Base-by-base conservation (phyloP, 2,113 vertebrate genomes). In the Salvelinus fontinalis region DNA sequence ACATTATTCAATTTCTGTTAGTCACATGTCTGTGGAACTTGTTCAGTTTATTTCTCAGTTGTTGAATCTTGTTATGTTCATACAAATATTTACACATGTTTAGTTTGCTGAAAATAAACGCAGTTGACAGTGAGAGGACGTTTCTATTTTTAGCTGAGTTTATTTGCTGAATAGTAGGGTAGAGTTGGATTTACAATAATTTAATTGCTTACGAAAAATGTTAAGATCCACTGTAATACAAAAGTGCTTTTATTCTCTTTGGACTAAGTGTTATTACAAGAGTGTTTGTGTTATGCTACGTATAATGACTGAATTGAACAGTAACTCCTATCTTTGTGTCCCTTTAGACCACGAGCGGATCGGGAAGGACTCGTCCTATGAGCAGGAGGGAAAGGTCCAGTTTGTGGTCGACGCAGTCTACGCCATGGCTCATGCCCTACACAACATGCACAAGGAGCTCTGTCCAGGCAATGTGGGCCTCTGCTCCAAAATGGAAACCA, bases 381-480 rank as follows among this genome's bases (percentile, higher is more conserved):
- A 99, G 78, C 97, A 99, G 86, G 97, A 99, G 83, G 97, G 97
- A 71, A 99, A 99, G 79, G 97, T 98, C 9, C 97, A 98, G 81
- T 98, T 99, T 18, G 97, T 99, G 79, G 96, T 99, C 0, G 97
- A 99, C 0, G 97, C 97, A 0, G 95, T 99, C 66, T 99, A 98
- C 0, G 92, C 97, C 86, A 98, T 97, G 96, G 97, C 97, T 9
- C 96, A 98, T 0, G 97, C 96, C 0, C 93, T 99, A 69, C 96
- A 99, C 29, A 95, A 95, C 89, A 97, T 99, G 95, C 97, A 99
- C 91, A 95, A 93, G 67, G 94, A 95, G 71, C 91, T 99, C 75
- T 99, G 97, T 73, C 95, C 95, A 0, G 97, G 96, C 64, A 95
- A 95, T 12, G 93, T 98, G 24, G 97, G 97, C 31, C 93, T 99